These are phyloP conservation scores for Nothoprocta pentlandii DNA, from an alignment of 2,113 vertebrate species.

Conservation along the genomic window DNA sequence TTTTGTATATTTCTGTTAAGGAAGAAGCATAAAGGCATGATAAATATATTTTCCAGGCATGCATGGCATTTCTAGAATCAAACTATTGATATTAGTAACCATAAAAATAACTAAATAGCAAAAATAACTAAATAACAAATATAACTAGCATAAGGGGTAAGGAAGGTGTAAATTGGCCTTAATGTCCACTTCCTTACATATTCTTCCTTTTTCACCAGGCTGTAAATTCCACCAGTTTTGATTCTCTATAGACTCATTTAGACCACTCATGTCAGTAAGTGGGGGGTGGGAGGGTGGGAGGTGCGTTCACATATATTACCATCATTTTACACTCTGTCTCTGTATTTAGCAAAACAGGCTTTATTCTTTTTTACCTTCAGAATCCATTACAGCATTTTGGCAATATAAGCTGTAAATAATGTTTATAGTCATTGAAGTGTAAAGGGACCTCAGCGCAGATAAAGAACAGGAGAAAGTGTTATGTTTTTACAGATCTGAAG, in stretches of 20 bases:
- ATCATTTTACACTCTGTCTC: background rate
- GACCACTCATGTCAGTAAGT: background rate
- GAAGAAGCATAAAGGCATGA: background rate
- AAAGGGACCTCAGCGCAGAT: constrained; percentile 36
- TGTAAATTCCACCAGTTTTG: constrained; percentile 3
- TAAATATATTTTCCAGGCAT: constrained; percentile 3
- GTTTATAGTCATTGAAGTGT: background rate
- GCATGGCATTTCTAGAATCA: background rate
- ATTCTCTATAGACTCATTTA: background rate
- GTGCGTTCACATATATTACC: background rate
- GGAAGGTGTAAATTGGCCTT: background rate
- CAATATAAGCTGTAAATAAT: background rate
- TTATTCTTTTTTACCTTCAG: constrained; percentile 7
- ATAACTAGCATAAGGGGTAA: background rate
- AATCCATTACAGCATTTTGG: background rate
- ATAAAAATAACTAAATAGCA: background rate
- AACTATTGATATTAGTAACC: background rate
- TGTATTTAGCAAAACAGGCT: background rate
- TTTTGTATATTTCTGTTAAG: constrained; percentile 33
- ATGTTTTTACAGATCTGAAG: constrained; percentile 14
- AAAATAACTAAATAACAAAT: background rate
- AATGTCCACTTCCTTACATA: background rate
- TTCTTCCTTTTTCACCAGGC: background rate
- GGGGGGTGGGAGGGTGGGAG: background rate
- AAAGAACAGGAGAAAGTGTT: constrained; percentile 11